Evolutionary conservation across 2,888 invertebrate species (phyloP).

Genomic region (Trichopria drosophilae): DNA sequence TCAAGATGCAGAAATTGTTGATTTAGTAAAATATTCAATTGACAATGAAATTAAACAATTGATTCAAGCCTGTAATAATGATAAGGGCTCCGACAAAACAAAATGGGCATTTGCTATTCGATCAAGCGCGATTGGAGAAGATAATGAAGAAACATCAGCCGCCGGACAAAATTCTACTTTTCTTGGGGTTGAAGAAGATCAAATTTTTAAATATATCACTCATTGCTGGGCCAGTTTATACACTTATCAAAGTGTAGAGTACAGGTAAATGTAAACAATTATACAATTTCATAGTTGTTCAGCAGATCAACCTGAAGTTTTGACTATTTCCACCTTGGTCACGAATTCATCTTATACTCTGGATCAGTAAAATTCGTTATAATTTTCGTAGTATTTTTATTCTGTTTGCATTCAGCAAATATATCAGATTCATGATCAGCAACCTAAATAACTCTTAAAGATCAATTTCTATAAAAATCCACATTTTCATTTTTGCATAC

Average conservation of each 20-base stretch:
- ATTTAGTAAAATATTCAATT: constrained; percentile 54
- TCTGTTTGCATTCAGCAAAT: too few species aligned
- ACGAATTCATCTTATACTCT: too few species aligned
- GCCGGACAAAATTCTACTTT: constrained; percentile 84
- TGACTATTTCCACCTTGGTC: too few species aligned
- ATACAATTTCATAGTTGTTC: neutral
- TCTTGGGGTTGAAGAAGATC: constrained; percentile 66
- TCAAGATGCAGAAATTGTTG: constrained; percentile 51
- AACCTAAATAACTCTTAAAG: too few species aligned
- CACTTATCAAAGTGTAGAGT: constrained; percentile 74
- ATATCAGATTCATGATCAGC: too few species aligned
- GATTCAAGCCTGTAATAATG: constrained; percentile 1
- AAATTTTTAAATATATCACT: constrained; percentile 65
- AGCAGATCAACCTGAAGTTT: constrained; percentile 1
- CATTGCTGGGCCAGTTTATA: constrained; percentile 85
- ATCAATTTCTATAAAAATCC: too few species aligned
- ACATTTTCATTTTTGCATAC: neutral
- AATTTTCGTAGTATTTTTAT: too few species aligned
- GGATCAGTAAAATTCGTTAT: too few species aligned
- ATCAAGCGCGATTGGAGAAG: constrained; percentile 77
- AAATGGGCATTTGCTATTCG: constrained; percentile 66
- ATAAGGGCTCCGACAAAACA: constrained; percentile 34
- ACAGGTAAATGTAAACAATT: constrained; percentile 63
- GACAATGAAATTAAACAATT: constrained; percentile 48
- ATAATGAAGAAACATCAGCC: constrained; percentile 76